Percentiles rank a stretch among this genome's conserved stretches.
Conservation (phyloP, 2,888 invertebrate genomes). For the Luperina nickerlii region DNA sequence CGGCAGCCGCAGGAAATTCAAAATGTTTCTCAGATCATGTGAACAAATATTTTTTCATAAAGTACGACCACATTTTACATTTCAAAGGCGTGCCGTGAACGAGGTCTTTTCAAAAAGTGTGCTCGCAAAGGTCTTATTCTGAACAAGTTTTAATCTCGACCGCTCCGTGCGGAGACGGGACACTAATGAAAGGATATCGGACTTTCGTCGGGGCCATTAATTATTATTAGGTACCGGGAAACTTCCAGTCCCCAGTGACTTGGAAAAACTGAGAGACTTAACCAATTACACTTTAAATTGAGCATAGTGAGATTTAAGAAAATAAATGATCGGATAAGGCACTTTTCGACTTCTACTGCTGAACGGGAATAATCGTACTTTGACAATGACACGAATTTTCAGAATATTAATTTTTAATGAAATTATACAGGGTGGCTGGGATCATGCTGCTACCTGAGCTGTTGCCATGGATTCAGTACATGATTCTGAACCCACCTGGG, state of each 20-base stretch:
- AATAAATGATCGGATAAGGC: constrained; percentile 69
- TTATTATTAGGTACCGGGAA: constrained; percentile 88
- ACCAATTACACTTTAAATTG: constrained; percentile 83
- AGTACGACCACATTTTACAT: constrained; percentile 75
- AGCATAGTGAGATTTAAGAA: constrained; percentile 73
- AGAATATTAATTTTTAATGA: not conserved
- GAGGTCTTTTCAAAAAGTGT: constrained; percentile 79
- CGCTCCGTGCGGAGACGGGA: constrained; percentile 79
- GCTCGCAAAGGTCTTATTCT: constrained; percentile 77
- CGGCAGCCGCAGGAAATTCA: constrained; percentile 34
- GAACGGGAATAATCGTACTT: not conserved
- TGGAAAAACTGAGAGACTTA: constrained; percentile 85
- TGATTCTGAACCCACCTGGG: not conserved
- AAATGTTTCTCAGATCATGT: constrained; percentile 61
- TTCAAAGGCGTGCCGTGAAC: constrained; percentile 79
- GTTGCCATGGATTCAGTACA: not conserved
- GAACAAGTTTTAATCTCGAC: constrained; percentile 89
- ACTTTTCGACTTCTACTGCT: not conserved
- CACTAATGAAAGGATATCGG: constrained; percentile 90
- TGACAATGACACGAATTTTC: not conserved
- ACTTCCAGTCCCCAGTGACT: constrained; percentile 85
- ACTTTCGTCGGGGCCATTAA: constrained; percentile 88
- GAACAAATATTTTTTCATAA: constrained; percentile 75
- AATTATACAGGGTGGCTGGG: not conserved
- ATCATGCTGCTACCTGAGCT: too few relatives aligned